Evolutionary conservation across 2,888 invertebrate species (phyloP).

Genomic region (Hydraecia micacea): DNA sequence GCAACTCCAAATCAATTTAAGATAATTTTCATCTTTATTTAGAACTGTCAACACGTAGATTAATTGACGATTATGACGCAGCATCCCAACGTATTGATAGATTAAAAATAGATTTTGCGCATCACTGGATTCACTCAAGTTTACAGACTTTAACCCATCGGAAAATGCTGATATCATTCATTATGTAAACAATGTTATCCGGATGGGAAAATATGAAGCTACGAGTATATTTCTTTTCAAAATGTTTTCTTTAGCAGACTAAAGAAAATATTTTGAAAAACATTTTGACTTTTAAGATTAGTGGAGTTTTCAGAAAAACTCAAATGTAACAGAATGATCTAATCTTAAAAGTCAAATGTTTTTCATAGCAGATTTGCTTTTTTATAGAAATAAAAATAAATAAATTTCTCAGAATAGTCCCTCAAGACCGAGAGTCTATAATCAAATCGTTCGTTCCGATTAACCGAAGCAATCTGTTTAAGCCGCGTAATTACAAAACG

Average conservation of each 20-base stretch:
- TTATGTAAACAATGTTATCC: constrained; percentile 10
- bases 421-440: constrained; percentile 67
- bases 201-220: background rate
- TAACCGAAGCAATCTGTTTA: constrained; percentile 81
- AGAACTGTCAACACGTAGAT: constrained; percentile 52
- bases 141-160: constrained; percentile 46
- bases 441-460: constrained; percentile 75
- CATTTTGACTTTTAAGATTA: too few species aligned
- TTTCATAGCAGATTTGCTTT: background rate
- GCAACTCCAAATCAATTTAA: constrained; percentile 27
- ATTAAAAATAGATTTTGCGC: constrained; percentile 63
- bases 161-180: constrained; percentile 39
- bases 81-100: constrained; percentile 47
- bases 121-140: constrained; percentile 51
- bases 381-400: background rate
- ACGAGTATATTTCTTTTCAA: background rate
- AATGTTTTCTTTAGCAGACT: background rate
- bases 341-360: background rate
- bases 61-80: constrained; percentile 59
- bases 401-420: constrained; percentile 52
- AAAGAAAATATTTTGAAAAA: too few species aligned
- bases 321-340: too few species aligned
- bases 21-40: constrained; percentile 24
- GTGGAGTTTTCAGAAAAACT: too few species aligned
- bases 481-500: constrained; percentile 84